Evolutionary conservation across 2,797 vertebrate species (phyloP).

Genomic region (Sternarchorhynchus goeldii): DNA sequence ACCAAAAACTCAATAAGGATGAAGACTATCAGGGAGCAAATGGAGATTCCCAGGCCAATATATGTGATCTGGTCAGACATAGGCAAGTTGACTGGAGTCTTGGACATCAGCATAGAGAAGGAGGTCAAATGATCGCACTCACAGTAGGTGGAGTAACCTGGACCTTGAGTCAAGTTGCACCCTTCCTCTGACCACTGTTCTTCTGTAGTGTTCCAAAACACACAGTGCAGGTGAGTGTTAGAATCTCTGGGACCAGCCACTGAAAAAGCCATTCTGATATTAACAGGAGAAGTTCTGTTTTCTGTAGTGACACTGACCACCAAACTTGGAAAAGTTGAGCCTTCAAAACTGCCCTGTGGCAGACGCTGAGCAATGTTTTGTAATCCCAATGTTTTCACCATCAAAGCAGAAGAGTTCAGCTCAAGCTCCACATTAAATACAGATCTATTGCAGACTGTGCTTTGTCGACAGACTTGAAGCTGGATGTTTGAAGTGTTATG

Average conservation of each 20-base stretch:
- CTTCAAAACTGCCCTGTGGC: background rate
- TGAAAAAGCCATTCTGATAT: slow-evolving; percentile 67
- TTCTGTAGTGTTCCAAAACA: slow-evolving; percentile 67
- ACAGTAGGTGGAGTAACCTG: slow-evolving; percentile 58
- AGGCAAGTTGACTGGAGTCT: background rate
- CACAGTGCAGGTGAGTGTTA: slow-evolving; percentile 52
- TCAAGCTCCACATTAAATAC: slow-evolving; percentile 59
- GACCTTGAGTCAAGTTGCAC: slow-evolving; percentile 47
- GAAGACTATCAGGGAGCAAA: slow-evolving; percentile 73
- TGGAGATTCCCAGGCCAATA: slow-evolving; percentile 72
- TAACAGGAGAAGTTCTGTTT: background rate
- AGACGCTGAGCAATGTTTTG: slow-evolving; percentile 69
- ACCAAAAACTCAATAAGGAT: slow-evolving; percentile 74
- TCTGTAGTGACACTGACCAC: slow-evolving; percentile 67
- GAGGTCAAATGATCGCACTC: slow-evolving; percentile 77
- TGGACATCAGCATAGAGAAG: slow-evolving; percentile 77
- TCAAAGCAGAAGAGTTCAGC: slow-evolving; percentile 48
- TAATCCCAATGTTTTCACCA: slow-evolving; percentile 68
- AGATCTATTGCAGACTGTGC: slow-evolving; percentile 45
- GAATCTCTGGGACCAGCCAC: background rate
- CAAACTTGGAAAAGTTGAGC: accelerated
- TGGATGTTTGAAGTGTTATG: slow-evolving; percentile 62
- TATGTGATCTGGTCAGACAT: slow-evolving; percentile 67
- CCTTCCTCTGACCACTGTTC: slow-evolving; percentile 66
- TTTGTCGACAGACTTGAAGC: slow-evolving; percentile 61